Evolutionary conservation across 2,113 vertebrate genomes (phyloP).

Genomic region (Emydura subglobosa): DNA sequence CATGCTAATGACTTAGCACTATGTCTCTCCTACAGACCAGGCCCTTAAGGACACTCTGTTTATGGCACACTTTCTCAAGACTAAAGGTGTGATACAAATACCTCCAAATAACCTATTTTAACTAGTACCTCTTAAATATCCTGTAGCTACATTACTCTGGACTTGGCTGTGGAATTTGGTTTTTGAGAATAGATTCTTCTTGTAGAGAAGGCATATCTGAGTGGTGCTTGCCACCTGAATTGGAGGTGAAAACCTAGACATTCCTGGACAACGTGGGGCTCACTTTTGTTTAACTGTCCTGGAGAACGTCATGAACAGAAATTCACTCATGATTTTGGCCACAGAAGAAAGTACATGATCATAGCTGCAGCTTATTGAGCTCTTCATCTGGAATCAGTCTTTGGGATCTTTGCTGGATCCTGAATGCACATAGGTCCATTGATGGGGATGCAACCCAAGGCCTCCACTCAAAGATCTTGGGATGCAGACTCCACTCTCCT

Average conservation of each 20-base stretch:
- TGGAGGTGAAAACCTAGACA: neutral
- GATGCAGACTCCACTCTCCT: neutral
- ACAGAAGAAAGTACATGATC: neutral
- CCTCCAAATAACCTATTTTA: neutral
- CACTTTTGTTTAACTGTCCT: neutral
- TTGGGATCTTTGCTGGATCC: neutral
- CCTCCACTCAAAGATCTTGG: neutral
- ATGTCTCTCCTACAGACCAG: neutral
- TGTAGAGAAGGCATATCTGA: neutral
- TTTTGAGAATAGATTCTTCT: neutral
- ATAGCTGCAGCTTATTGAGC: neutral
- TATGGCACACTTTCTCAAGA: neutral
- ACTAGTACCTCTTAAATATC: neutral
- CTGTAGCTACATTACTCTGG: neutral
- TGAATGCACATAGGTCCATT: neutral
- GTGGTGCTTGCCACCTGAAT: fast-evolving
- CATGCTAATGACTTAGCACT: neutral
- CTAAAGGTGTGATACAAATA: neutral
- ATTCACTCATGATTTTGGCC: neutral
- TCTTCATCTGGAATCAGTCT: neutral
- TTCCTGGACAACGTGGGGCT: fast-evolving
- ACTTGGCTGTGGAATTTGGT: too few species aligned
- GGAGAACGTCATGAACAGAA: neutral
- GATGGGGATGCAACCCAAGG: neutral
- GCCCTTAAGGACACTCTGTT: neutral